Conservation (phyloP, 2,888 invertebrate species). For the Eupithecia insigniata region DNA sequence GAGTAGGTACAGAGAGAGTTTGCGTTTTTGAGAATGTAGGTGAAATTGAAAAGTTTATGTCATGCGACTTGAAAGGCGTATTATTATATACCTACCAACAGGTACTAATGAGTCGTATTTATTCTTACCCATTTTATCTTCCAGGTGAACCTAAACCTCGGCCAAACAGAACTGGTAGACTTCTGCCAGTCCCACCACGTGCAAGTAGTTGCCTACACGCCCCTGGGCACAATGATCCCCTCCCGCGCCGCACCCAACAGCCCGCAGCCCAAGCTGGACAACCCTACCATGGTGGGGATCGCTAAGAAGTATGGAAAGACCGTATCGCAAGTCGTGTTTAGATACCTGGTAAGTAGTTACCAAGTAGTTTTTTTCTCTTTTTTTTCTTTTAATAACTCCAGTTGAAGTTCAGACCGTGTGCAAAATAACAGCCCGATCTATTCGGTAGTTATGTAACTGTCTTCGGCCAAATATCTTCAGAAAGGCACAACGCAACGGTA, state of each 20-base stretch:
- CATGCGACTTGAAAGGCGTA: too few species aligned
- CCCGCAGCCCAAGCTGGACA: conserved; percentile 80
- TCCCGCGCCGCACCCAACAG: conserved; percentile 70
- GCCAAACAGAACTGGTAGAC: conserved; percentile 86
- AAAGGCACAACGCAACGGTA: too few species aligned
- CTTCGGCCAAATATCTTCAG: too few species aligned
- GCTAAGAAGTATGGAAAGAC: conserved; percentile 86
- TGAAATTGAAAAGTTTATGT: too few species aligned
- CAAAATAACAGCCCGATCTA: too few species aligned
- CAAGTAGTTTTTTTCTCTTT: too few species aligned
- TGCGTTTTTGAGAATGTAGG: too few species aligned
- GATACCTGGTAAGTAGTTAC: conserved; percentile 51
- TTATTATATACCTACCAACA: too few species aligned
- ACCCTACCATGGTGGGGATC: conserved; percentile 82
- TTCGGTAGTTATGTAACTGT: too few species aligned
- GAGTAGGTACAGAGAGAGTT: too few species aligned
- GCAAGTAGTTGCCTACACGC: conserved; percentile 86
- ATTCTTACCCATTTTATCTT: conserved; percentile 19
- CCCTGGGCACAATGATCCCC: conserved; percentile 85
- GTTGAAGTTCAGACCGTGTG: too few species aligned
- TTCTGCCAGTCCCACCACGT: conserved; percentile 86
- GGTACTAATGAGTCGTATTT: not conserved
- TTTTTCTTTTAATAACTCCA: too few species aligned
- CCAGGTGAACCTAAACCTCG: conserved; percentile 85
- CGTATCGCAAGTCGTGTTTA: conserved; percentile 82